Evolutionary conservation across 2,888 invertebrate species (phyloP).

Genomic region (Drosophila anomalata): DNA sequence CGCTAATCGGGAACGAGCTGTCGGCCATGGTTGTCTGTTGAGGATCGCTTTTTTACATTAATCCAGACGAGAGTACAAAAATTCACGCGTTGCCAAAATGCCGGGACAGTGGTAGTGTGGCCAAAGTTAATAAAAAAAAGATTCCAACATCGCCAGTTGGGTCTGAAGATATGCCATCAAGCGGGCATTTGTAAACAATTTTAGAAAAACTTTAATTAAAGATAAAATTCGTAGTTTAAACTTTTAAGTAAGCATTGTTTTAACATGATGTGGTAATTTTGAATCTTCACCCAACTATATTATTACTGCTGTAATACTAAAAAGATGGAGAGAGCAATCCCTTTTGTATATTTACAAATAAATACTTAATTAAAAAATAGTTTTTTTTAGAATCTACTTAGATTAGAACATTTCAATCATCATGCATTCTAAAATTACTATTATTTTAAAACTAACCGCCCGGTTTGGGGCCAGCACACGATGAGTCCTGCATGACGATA

Average conservation of each 20-base stretch:
- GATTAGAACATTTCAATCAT: too few relatives aligned
- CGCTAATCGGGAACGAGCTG: slow-evolving; percentile 53
- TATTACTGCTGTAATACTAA: too few relatives aligned
- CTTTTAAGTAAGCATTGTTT: too few relatives aligned
- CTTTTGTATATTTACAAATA: not conserved
- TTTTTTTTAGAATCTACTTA: too few relatives aligned
- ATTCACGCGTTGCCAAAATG: slow-evolving; percentile 60
- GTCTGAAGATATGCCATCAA: not conserved
- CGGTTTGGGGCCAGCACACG: not conserved
- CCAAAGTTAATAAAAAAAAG: not conserved
- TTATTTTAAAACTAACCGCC: not conserved
- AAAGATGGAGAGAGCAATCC: too few relatives aligned
- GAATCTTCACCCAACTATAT: too few relatives aligned
- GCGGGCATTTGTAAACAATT: not conserved
- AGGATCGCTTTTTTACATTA: slow-evolving; percentile 8
- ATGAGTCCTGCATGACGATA: slow-evolving; percentile 16
- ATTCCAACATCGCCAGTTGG: not conserved
- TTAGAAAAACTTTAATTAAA: not conserved
- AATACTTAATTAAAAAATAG: too few relatives aligned
- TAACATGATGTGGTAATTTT: too few relatives aligned
- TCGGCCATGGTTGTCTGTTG: slow-evolving; percentile 43
- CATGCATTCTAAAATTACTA: not conserved
- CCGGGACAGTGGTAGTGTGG: slow-evolving; percentile 45
- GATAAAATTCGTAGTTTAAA: too few relatives aligned
- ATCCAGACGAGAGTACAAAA: not conserved